Conservation (phyloP, 2,797 vertebrate genomes). For the Onychomys leucogaster region DNA sequence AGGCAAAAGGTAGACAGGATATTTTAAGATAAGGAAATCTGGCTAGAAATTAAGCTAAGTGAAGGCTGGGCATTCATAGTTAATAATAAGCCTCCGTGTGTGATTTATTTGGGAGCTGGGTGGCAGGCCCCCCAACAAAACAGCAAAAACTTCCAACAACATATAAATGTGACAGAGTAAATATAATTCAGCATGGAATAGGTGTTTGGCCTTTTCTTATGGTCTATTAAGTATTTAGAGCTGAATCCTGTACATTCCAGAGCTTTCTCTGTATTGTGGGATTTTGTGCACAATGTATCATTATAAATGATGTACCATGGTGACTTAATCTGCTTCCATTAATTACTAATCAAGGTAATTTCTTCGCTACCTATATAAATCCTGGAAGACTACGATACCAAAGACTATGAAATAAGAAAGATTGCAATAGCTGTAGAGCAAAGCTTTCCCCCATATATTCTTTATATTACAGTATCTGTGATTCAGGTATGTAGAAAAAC, state of each 20-base stretch:
- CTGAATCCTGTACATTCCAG: background rate
- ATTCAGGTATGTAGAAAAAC: background rate
- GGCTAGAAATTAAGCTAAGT: too few species aligned
- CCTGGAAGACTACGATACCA: background rate
- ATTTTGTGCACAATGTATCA: background rate
- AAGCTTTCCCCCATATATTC: background rate
- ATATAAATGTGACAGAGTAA: background rate
- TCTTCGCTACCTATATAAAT: background rate
- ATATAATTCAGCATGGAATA: background rate
- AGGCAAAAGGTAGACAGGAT: too few species aligned
- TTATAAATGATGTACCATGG: background rate
- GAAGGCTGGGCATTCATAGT: too few species aligned
- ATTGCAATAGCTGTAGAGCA: background rate
- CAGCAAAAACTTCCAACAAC: too few species aligned
- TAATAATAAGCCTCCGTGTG: too few species aligned
- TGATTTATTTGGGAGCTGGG: too few species aligned
- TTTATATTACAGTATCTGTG: background rate
- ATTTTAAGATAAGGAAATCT: too few species aligned
- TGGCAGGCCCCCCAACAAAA: too few species aligned
- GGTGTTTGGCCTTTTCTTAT: background rate
- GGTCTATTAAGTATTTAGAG: background rate
- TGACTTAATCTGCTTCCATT: background rate
- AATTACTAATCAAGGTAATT: constrained; percentile 33
- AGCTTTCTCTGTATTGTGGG: background rate
- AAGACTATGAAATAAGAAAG: background rate